Percentiles rank a stretch among this genome's conserved stretches.
These are phyloP conservation scores for Polylopha cassiicola DNA, from an alignment of 2,888 invertebrate species.

Conservation along the genomic window DNA sequence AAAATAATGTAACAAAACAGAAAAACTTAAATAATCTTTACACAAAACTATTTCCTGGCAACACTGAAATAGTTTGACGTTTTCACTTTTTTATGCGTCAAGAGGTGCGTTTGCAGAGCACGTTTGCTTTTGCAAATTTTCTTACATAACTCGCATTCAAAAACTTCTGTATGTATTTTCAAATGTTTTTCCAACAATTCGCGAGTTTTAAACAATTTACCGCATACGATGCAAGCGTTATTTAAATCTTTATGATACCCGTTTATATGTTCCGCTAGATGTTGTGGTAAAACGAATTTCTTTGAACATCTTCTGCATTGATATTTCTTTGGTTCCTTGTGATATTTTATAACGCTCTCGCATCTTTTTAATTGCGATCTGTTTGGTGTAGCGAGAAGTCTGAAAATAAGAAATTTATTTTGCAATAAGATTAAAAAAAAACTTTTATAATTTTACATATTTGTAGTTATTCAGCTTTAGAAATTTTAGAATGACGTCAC, in stretches of 20 bases:
- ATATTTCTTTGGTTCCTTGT: constrained; percentile 28
- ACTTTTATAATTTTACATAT: too few species aligned
- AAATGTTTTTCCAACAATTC: constrained; percentile 33
- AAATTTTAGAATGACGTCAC: too few species aligned
- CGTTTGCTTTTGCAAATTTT: constrained; percentile 33
- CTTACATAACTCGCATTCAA: constrained; percentile 32
- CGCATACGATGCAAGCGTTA: constrained; percentile 31
- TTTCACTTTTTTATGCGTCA: constrained; percentile 1
- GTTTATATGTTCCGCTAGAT: constrained; percentile 31
- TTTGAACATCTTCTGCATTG: constrained; percentile 37
- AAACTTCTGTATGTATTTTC: constrained; percentile 31
- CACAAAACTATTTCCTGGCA: too few species aligned
- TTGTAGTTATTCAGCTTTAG: too few species aligned
- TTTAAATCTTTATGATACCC: constrained; percentile 28
- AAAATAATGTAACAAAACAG: too few species aligned
- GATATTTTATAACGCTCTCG: constrained; percentile 22
- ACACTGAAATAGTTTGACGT: too few species aligned
- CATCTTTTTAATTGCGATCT: constrained; percentile 17
- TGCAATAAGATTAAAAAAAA: neutral
- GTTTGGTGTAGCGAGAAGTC: constrained; percentile 28
- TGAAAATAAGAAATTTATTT: constrained; percentile 21
- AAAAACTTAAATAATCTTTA: too few species aligned
- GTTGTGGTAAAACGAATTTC: constrained; percentile 29
- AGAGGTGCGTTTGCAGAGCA: constrained; percentile 31
- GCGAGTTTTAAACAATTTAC: constrained; percentile 31